These are phyloP conservation scores for Drosophila barbarae DNA, from an alignment of 2,888 invertebrate species.

Conservation along the genomic window DNA sequence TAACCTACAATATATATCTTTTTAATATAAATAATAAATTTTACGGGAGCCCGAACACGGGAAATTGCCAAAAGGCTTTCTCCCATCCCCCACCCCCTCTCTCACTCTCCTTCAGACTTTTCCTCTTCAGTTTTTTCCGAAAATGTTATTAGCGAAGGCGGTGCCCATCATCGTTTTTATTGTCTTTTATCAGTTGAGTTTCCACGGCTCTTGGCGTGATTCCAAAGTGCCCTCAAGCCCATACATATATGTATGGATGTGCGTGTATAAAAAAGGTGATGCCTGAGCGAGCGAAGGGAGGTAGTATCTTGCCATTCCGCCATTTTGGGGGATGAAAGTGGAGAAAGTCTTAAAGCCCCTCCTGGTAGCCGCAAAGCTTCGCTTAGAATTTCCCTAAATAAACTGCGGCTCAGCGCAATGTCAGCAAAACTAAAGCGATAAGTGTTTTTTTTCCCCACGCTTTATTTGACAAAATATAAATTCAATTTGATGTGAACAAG, in stretches of 20 bases:
- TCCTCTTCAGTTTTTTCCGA: constrained; percentile 5
- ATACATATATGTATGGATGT: background rate
- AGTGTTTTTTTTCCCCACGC: constrained; percentile 1
- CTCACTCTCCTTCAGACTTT: background rate
- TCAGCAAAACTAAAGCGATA: constrained; percentile 6
- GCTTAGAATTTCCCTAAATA: background rate
- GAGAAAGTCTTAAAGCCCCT: constrained; percentile 2
- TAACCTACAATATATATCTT: constrained; percentile 11
- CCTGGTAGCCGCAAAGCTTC: background rate
- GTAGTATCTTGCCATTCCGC: background rate
- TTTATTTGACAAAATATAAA: constrained; percentile 8
- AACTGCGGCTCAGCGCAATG: background rate
- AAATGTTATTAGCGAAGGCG: constrained; percentile 40
- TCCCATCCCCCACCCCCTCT: background rate
- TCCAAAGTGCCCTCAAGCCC: constrained; percentile 18
- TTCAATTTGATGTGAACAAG: constrained; percentile 17
- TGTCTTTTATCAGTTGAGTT: constrained; percentile 49
- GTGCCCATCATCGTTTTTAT: constrained; percentile 39
- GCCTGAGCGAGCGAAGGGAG: background rate
- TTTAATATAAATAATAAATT: constrained; percentile 51
- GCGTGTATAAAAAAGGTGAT: constrained; percentile 9
- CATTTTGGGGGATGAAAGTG: background rate
- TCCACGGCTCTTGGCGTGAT: constrained; percentile 14
- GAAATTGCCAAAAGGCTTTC: constrained; percentile 30
- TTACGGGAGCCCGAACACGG: constrained; percentile 13